Percentiles rank a stretch among this genome's conserved stretches.
Conservation (phyloP, 2,888 invertebrate genomes). For the Merodon equestris region DNA sequence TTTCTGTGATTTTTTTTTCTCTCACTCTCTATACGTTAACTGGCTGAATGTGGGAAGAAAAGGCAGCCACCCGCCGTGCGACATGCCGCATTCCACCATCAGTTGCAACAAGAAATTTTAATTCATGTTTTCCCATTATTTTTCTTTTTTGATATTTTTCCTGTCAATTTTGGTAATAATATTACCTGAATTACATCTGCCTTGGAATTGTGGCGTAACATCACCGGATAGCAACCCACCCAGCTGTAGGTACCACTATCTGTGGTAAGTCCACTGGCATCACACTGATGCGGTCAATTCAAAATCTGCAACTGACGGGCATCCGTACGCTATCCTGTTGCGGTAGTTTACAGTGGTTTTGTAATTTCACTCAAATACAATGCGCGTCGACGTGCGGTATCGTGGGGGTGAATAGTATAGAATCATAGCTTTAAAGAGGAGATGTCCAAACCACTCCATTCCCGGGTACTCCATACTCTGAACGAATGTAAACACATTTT, state of each 20-base stretch:
- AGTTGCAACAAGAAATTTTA: constrained; percentile 17
- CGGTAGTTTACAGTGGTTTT: constrained; percentile 51
- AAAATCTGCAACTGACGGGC: constrained; percentile 63
- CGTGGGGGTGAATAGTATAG: neutral
- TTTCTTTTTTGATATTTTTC: constrained; percentile 14
- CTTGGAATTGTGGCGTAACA: constrained; percentile 28
- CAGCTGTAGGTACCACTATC: constrained; percentile 2
- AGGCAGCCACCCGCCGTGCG: constrained; percentile 14
- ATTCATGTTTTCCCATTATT: constrained; percentile 39
- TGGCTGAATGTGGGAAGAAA: no score
- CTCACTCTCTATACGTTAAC: no score
- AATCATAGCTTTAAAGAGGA: constrained; percentile 3
- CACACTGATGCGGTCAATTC: constrained; percentile 57
- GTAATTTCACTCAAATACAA: constrained; percentile 50
- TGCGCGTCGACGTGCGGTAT: neutral
- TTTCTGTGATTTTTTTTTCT: constrained; percentile 20
- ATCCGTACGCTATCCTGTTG: constrained; percentile 54
- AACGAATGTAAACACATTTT: constrained; percentile 44
- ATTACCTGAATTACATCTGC: constrained; percentile 64
- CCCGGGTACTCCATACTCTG: no score
- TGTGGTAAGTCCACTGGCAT: constrained; percentile 58
- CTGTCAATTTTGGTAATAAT: constrained; percentile 51
- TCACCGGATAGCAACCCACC: constrained; percentile 10
- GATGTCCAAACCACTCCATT: no score
- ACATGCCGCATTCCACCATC: constrained; percentile 38